Percentiles rank a stretch among this genome's conserved stretches.
Conservation (phyloP, 2,888 invertebrate genomes). For the Chelonus formosanus region DNA sequence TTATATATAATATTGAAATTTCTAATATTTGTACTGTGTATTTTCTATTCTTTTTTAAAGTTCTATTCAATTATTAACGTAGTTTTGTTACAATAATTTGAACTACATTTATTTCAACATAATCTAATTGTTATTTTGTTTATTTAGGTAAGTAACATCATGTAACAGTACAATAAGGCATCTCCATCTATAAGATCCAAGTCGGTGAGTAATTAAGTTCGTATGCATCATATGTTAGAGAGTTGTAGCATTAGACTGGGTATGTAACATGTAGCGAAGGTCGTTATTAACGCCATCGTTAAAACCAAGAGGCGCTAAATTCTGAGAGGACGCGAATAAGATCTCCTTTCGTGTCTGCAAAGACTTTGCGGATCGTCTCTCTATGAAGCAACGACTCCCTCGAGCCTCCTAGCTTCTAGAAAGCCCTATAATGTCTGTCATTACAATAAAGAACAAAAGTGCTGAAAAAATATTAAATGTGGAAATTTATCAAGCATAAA, state of each 20-base stretch:
- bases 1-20: no score
- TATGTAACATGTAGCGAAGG: conserved; percentile 37
- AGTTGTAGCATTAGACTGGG: conserved; percentile 29
- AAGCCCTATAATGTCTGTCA: conserved; percentile 15
- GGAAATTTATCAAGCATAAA: conserved; percentile 21
- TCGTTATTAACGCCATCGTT: conserved; percentile 52
- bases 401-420: conserved; percentile 14
- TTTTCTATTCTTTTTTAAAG: no score
- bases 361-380: conserved; percentile 26
- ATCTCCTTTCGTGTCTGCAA: conserved; percentile 28
- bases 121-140: neutral
- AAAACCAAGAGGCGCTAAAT: conserved; percentile 46
- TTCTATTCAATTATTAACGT: no score
- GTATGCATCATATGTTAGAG: conserved; percentile 28
- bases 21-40: no score
- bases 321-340: conserved; percentile 38
- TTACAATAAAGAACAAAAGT: conserved; percentile 29
- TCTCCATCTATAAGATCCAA: conserved; percentile 5
- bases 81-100: no score
- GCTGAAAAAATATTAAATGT: conserved; percentile 17
- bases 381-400: conserved; percentile 24
- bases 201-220: conserved; percentile 50
- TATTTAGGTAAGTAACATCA: conserved; percentile 4
- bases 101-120: no score
- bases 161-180: no score